Evolutionary conservation across 2,797 vertebrate species (phyloP).

Genomic region (Crocidura indochinensis): DNA sequence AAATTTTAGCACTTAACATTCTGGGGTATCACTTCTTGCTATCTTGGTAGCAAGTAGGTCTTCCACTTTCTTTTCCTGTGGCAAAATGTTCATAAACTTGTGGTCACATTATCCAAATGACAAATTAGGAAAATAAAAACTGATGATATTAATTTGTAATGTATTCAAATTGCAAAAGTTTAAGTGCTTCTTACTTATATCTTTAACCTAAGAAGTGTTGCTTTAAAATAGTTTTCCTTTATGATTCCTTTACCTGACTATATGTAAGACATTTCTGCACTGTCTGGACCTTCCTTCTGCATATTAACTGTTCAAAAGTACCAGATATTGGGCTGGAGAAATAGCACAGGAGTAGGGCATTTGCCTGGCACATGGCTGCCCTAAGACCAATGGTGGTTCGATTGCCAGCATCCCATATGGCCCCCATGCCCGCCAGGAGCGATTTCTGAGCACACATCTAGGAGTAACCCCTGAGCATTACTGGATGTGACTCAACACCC

Average conservation of each 20-base stretch:
- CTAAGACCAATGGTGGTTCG: too few species aligned
- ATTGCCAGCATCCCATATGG: too few species aligned
- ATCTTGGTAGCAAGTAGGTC: neutral
- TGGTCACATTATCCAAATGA: neutral
- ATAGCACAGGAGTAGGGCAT: too few species aligned
- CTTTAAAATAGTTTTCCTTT: neutral
- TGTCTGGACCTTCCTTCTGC: neutral
- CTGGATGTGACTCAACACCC: too few species aligned
- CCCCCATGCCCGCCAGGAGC: too few species aligned
- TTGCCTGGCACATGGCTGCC: too few species aligned
- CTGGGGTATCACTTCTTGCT: neutral
- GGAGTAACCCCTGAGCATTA: too few species aligned
- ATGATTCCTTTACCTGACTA: slow-evolving; percentile 9
- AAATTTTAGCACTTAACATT: too few species aligned
- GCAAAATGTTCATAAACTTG: neutral
- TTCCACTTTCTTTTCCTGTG: neutral
- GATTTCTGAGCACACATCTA: too few species aligned
- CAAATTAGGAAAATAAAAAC: slow-evolving; percentile 36
- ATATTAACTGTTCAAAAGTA: neutral
- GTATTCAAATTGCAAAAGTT: slow-evolving; percentile 14
- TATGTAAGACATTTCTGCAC: neutral
- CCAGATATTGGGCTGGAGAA: neutral
- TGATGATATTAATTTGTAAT: neutral
- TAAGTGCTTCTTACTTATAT: neutral
- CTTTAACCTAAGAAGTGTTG: neutral